Base-by-base conservation (phyloP, 2,797 vertebrate species). In the Gadopsis bispinosus region DNA sequence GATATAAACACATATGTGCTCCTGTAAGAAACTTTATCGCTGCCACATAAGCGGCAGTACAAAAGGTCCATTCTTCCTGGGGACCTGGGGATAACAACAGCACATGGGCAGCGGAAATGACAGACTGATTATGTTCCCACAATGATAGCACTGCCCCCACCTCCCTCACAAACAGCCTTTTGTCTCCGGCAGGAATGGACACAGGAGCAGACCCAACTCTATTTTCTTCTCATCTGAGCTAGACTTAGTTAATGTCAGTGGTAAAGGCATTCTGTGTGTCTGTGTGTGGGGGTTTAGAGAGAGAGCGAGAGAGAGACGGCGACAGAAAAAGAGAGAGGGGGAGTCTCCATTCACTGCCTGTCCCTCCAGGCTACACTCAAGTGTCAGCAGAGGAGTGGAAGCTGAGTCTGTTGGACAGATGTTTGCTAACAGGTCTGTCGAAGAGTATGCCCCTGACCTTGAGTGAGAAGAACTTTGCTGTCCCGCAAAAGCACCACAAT, bases 41-140 rank as follows among this genome's bases (percentile, higher is more conserved):
- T 93, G 94, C 94, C 95, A 96, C 95, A 96, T 96, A 96, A 96
- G 94, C 84, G 20, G 84, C 88, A 63, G 81, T 89, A 98, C 97
- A 99, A 98, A 97, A 96, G 95, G 87, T 87, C 94, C 94, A 96
- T 98, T 99, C 96, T 98, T 97, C 93, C 93, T 76, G 80, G 11
- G 94, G 95, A 96, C 95, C 95, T 91, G 93, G 92, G 96, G 95
- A 72, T 91, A 96, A 96, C 94, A 94, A 93, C 95, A 94, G 95
- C 94, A 95, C 96, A 97, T 95, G 95, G 92, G 95, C 95, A 95
- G 66, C 95, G 96, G 96, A 99, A 98, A 98, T 96, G 95, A 96
- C 96, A 96, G 95, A 92, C 95, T 97, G 97, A 98, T 97, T 97
- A 97, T 96, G 96, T 97, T 97, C 96, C 96, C 95, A 96, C 95